These are phyloP conservation scores for Argyresthia goedartella DNA, from an alignment of 2,888 invertebrate genomes.

Conservation along the genomic window DNA sequence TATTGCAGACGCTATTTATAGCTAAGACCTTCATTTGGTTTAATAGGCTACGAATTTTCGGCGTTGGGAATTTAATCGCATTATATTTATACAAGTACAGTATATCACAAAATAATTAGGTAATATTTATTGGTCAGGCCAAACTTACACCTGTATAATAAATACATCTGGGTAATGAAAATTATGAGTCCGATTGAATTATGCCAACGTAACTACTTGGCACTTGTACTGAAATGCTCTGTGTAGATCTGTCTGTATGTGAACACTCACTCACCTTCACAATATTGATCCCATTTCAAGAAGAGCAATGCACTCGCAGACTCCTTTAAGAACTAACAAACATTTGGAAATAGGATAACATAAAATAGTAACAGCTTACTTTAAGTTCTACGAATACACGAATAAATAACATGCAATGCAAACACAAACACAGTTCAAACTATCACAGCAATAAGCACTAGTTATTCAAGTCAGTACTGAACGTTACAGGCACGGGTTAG, in stretches of 20 bases:
- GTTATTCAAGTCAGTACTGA: background rate
- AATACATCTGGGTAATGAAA: too few species aligned
- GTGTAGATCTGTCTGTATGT: background rate
- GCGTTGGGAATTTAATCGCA: too few species aligned
- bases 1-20: too few species aligned
- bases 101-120: too few species aligned
- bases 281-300: background rate
- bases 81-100: too few species aligned
- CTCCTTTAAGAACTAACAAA: slow-evolving; percentile 1
- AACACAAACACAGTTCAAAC: too few species aligned
- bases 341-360: slow-evolving; percentile 1
- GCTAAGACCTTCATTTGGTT: too few species aligned
- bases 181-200: too few species aligned
- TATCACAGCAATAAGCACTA: slow-evolving; percentile 17
- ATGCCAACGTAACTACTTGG: background rate
- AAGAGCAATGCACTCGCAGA: background rate
- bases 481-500: slow-evolving; percentile 9
- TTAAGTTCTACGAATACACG: background rate
- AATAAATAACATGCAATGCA: slow-evolving; percentile 41
- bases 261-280: background rate
- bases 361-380: slow-evolving; percentile 1
- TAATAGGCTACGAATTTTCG: too few species aligned
- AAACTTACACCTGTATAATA: too few species aligned
- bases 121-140: too few species aligned
- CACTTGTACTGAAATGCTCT: slow-evolving; percentile 1